These are phyloP conservation scores for Cheilosia variabilis DNA, from an alignment of 2,888 invertebrate genomes.

Conservation along the genomic window DNA sequence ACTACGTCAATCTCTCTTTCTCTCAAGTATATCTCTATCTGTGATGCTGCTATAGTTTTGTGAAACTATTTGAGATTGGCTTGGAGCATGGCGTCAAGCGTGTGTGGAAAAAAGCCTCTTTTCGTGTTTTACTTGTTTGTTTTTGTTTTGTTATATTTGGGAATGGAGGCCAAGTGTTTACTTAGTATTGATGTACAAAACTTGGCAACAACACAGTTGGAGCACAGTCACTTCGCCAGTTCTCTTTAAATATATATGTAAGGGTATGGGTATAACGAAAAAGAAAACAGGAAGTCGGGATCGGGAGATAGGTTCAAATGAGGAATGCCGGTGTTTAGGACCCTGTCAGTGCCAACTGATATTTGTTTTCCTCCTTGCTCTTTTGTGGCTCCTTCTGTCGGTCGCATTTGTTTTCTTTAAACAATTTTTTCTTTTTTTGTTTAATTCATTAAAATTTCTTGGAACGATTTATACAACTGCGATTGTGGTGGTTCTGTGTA, in stretches of 20 bases:
- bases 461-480: slow-evolving; percentile 50
- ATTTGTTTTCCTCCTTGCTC: slow-evolving; percentile 49
- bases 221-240: slow-evolving; percentile 9
- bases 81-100: slow-evolving; percentile 58
- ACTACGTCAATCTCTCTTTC: slow-evolving; percentile 59
- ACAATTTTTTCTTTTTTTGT: slow-evolving; percentile 14
- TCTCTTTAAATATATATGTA: slow-evolving; percentile 9
- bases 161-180: slow-evolving; percentile 70
- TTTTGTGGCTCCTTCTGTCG: slow-evolving; percentile 32
- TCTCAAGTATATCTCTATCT: neutral
- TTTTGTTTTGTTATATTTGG: slow-evolving; percentile 39
- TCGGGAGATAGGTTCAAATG: slow-evolving; percentile 57
- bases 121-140: slow-evolving; percentile 18
- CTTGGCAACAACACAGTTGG: slow-evolving; percentile 66
- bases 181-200: slow-evolving; percentile 59
- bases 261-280: neutral
- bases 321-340: slow-evolving; percentile 71
- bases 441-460: slow-evolving; percentile 71
- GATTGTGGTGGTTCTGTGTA: slow-evolving; percentile 28
- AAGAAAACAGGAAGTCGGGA: slow-evolving; percentile 67
- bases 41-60: slow-evolving; percentile 36
- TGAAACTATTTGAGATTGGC: slow-evolving; percentile 42
- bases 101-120: slow-evolving; percentile 26
- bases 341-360: slow-evolving; percentile 65
- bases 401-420: slow-evolving; percentile 48